Evolutionary conservation across 2,797 vertebrate genomes (phyloP).

Genomic region (Philypnodon macrostomus): DNA sequence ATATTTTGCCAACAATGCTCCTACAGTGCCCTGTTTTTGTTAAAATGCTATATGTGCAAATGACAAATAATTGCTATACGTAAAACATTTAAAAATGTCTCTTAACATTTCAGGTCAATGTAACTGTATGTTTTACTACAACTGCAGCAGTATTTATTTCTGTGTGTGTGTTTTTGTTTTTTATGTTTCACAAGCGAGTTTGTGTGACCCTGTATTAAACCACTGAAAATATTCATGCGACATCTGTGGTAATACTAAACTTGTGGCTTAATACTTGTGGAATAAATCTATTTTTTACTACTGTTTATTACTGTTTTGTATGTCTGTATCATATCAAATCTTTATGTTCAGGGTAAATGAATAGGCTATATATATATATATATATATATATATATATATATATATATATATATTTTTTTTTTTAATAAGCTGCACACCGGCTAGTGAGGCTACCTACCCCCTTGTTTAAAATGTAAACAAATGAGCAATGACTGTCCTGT

Average conservation of each 20-base stretch:
- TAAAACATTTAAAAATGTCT: conserved; percentile 42
- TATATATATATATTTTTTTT: too few species aligned
- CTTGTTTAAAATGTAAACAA: too few species aligned
- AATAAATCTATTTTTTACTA: conserved; percentile 66
- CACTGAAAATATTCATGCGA: conserved; percentile 22
- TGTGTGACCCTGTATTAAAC: conserved; percentile 35
- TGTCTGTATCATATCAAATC: too few species aligned
- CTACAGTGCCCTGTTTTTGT: conserved; percentile 55
- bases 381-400: too few species aligned
- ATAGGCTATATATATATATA: too few species aligned
- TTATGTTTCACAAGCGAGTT: conserved; percentile 31
- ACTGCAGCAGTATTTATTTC: conserved; percentile 73
- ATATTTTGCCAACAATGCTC: conserved; percentile 19
- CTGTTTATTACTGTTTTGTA: background rate
- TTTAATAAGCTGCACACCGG: too few species aligned
- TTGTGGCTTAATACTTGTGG: conserved; percentile 36
- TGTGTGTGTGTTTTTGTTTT: conserved; percentile 43
- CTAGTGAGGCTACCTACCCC: too few species aligned
- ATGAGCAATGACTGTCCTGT: too few species aligned
- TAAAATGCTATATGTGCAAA: conserved; percentile 33
- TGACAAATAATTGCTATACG: too few species aligned
- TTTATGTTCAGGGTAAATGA: too few species aligned
- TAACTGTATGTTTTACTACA: conserved; percentile 54
- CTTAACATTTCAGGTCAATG: conserved; percentile 42
- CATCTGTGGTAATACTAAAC: conserved; percentile 33